A percentile compares a stretch with the other conserved stretches of the same genome.
phyloP scores from a whole-genome alignment of 2,113 vertebrate genomes.

The Argyrosomus japonicus region DNA sequence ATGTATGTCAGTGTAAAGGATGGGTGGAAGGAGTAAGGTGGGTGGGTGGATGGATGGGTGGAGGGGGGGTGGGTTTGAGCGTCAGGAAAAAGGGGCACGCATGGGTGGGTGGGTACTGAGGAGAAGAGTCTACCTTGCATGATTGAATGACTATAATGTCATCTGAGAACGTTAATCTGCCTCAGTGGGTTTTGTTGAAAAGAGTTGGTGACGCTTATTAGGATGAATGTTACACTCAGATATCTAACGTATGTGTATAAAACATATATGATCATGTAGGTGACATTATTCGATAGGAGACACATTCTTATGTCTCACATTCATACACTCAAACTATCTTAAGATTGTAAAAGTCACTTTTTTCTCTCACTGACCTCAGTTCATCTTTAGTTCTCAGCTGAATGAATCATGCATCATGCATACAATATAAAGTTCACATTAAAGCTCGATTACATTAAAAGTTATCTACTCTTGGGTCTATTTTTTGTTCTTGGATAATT shows the following conservation, averaged over 20 bases:
- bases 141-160: constrained; percentile 35
- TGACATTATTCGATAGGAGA: too few species aligned
- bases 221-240: not conserved
- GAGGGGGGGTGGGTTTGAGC: constrained; percentile 21
- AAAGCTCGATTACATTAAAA: not conserved
- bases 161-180: constrained; percentile 18
- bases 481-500: not conserved
- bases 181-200: constrained; percentile 14
- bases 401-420: not conserved
- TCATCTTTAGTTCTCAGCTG: constrained; percentile 6
- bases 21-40: constrained; percentile 8
- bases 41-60: not conserved
- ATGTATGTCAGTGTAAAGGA: constrained; percentile 70
- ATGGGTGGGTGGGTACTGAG: constrained; percentile 44
- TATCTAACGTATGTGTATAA: not conserved
- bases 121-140: constrained; percentile 43
- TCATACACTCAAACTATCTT: not conserved
- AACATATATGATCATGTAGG: too few species aligned
- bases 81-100: constrained; percentile 36
- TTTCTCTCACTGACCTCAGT: not conserved
- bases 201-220: not conserved
- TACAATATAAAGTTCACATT: constrained; percentile 3
- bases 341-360: not conserved
- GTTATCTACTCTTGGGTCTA: not conserved
- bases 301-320: not conserved